Percentiles rank a stretch among this genome's conserved stretches.
These are phyloP conservation scores for Orthochromis indermauri DNA, from an alignment of 2,113 vertebrate genomes.

Conservation along the genomic window DNA sequence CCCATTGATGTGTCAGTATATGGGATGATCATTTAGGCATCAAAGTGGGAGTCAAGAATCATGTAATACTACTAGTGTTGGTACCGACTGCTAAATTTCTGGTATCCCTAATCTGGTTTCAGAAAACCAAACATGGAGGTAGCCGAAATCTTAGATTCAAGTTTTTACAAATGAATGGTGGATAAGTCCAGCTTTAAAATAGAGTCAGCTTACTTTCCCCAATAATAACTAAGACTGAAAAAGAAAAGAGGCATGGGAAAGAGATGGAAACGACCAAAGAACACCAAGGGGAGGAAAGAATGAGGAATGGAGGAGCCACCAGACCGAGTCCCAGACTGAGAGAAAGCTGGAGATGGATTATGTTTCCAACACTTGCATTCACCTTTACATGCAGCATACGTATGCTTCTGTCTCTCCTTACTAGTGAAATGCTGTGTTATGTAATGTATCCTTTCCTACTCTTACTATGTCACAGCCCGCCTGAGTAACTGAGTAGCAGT, in stretches of 20 bases:
- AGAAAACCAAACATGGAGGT: background rate
- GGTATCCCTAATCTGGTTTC: background rate
- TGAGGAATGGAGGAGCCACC: background rate
- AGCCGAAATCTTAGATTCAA: background rate
- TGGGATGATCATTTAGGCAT: background rate
- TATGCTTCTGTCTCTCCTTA: background rate
- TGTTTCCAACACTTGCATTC: constrained; percentile 10
- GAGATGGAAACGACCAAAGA: background rate
- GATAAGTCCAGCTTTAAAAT: background rate
- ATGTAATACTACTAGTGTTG: background rate
- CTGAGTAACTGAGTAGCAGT: background rate
- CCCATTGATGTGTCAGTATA: background rate
- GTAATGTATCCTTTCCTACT: background rate
- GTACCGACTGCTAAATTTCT: background rate
- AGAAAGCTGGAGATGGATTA: constrained; percentile 15
- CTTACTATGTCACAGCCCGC: background rate
- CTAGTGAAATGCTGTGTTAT: background rate
- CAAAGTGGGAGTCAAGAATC: background rate
- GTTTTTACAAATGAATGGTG: background rate
- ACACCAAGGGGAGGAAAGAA: background rate
- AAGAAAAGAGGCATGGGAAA: background rate
- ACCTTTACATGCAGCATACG: background rate
- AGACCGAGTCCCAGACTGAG: background rate
- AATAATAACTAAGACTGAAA: background rate
- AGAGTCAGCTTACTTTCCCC: background rate